Evolutionary conservation across 1,140 invertebrate species (phyloP), one percentile per base, ranked within the genome.

Genomic region (Patella vulgata): DNA sequence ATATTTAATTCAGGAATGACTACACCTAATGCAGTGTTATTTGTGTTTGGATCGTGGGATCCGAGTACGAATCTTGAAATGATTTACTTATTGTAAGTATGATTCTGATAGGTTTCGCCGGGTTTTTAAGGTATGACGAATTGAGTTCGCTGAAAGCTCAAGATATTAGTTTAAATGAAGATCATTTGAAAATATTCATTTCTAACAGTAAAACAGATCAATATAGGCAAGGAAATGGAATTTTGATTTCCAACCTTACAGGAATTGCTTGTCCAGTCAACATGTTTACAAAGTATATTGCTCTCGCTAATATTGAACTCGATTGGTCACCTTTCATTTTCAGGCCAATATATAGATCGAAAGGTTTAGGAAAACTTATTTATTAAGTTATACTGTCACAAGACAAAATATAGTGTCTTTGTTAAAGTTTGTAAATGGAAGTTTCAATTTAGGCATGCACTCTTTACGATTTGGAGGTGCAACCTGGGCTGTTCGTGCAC

Each of bases 161-260:
- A n/a, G n/a, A n/a, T n/a, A 63, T 71, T 23, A 30, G 33, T 4
- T 47, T 71, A 46, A n/a, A 40, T 39, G 48, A 68, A 1, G 19
- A 51, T 23, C 39, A 62, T 68, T 42, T 68, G 19, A 28, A 21
- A 19, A 42, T 68, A 27, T 21, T 23, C 17, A 62, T 68, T 23
- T 8, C 23, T 4, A 65, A 65, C 54, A 65, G 66, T 36, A 68
- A 71, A 53, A 68, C 66, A 19, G 59, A 71, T 52, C 66, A 66
- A 43, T 72, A 68, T 31, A 53, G 66, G n/a, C 42, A 57, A 19
- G 56, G 70, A 39, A 53, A 59, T 23, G 59, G 63, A 27, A 48
- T 68, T 54, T 46, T 63, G 3, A 57, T 72, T 43, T 21, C 62
- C n/a, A n/a, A n/a, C n/a, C n/a, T 14, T 66, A 66, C 59, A 62